Conservation (phyloP, 2,888 invertebrate species). For the Latheticus oryzae region DNA sequence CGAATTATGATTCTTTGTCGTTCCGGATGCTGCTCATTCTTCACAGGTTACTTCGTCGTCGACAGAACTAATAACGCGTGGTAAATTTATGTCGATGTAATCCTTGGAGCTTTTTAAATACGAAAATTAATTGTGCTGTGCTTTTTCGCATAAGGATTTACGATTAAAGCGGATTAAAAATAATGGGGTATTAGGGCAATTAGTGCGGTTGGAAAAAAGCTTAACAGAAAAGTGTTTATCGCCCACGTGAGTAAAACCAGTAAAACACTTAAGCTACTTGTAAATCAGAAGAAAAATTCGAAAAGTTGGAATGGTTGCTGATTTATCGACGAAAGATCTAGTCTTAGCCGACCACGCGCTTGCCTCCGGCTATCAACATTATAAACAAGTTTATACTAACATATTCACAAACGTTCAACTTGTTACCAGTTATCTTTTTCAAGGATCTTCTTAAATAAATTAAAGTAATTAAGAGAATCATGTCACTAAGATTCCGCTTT, state of each 20-base stretch:
- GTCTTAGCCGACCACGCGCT: conserved; percentile 49
- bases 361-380: conserved; percentile 47
- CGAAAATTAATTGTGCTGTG: no score
- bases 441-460: conserved; percentile 65
- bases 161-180: no score
- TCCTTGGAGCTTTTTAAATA: no score
- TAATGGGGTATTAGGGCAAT: no score
- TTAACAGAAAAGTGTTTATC: conserved; percentile 44
- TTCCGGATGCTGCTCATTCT: conserved; percentile 37
- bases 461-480: conserved; percentile 67
- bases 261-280: conserved; percentile 50
- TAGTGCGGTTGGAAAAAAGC: no score
- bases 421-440: conserved; percentile 50
- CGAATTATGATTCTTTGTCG: no score
- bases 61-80: conserved; percentile 55
- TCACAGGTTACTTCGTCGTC: conserved; percentile 39
- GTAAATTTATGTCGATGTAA: conserved; percentile 53
- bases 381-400: conserved; percentile 61
- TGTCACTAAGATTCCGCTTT: conserved; percentile 65
- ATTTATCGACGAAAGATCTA: conserved; percentile 50
- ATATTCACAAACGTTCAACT: conserved; percentile 62
- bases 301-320: conserved; percentile 40
- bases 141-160: no score
- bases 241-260: conserved; percentile 52
- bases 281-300: conserved; percentile 41